Evolutionary conservation across 2,888 invertebrate species (phyloP), one percentile per base, ranked within the genome.

Genomic region (Polyploca ridens): DNA sequence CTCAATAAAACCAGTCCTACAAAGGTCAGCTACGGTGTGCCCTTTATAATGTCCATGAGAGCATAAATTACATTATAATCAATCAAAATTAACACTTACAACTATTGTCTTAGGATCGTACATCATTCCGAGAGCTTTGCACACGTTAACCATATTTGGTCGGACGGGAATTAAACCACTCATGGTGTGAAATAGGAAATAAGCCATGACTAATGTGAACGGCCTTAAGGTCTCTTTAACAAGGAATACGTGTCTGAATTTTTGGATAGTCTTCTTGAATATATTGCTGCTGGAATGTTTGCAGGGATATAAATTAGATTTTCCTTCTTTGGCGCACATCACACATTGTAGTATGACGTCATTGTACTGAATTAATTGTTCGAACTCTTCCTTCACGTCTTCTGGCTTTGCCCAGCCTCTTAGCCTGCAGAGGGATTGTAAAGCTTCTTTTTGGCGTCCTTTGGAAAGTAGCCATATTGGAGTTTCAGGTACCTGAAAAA

Each of bases 391-490:
- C 70, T 91, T 87, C 0, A 95, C 94, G n/a, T 91, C 89, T 67
- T 90, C 88, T 0, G 94, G 94, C 7, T 90, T 69, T 0, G 91
- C 90, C 95, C 95, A 95, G 1, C 95, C 95, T 64, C 95, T 87
- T 1, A 95, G 87, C 71, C 94, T 93, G 69, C 95, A 94, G n/a
- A 95, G 84, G 0, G 95, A 94, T 41, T 80, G 85, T 11, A 94
- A 73, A 0, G 95, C 95, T 11, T 95, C 95, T 75, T 94, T 92
- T 71, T 90, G 89, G 0, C 94, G 88, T 8, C 95, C 94, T 71
- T 94, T 94, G 0, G 95, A 94, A 66, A 95, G 72, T n/a, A 95
- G 81, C 95, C 95, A 95, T 75, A 95, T 89, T 49, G 95, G 95
- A 7, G 95, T 94, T 84, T 95, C 95, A 0, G 95, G 95, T 3